Percentiles rank a stretch among this genome's conserved stretches.
These are phyloP conservation scores for Epizoanthus stellaris DNA, from an alignment of 92 coral and sea anemone species.

Conservation along the genomic window DNA sequence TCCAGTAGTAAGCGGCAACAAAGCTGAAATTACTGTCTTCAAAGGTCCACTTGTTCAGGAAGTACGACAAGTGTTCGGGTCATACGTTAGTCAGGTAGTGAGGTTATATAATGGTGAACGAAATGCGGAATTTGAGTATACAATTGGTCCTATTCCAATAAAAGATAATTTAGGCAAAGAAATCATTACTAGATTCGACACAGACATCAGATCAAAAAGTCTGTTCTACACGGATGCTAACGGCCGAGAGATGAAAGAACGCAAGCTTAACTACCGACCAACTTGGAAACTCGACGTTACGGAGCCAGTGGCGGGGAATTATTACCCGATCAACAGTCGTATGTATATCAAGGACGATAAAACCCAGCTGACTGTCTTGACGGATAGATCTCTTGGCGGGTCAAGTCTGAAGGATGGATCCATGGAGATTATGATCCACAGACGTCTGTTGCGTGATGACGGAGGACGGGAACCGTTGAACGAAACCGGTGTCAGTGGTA, in stretches of 20 bases:
- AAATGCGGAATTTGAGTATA: constrained; percentile 95
- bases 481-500: constrained; percentile 83
- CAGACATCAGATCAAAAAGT: constrained; percentile 82
- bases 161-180: constrained; percentile 85
- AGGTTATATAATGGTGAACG: constrained; percentile 77
- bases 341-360: constrained; percentile 76
- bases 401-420: constrained; percentile 95
- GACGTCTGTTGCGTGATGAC: constrained; percentile 91
- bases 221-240: constrained; percentile 96
- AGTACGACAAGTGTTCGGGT: constrained; percentile 84
- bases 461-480: constrained; percentile 81
- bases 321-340: constrained; percentile 95
- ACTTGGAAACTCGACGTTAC: constrained; percentile 89
- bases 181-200: constrained; percentile 84
- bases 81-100: constrained; percentile 90
- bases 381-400: constrained; percentile 97
- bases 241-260: constrained; percentile 93
- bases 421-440: constrained; percentile 91
- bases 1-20: constrained; percentile 59
- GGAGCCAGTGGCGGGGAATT: constrained; percentile 96
- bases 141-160: constrained; percentile 95
- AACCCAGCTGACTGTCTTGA: constrained; percentile 87
- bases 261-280: constrained; percentile 84
- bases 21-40: constrained; percentile 62
- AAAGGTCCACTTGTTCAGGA: constrained; percentile 88